Evolutionary conservation across 37 sponge, comb jelly and placozoan species (phyloP).

Genomic region (Eunapius fragilis): DNA sequence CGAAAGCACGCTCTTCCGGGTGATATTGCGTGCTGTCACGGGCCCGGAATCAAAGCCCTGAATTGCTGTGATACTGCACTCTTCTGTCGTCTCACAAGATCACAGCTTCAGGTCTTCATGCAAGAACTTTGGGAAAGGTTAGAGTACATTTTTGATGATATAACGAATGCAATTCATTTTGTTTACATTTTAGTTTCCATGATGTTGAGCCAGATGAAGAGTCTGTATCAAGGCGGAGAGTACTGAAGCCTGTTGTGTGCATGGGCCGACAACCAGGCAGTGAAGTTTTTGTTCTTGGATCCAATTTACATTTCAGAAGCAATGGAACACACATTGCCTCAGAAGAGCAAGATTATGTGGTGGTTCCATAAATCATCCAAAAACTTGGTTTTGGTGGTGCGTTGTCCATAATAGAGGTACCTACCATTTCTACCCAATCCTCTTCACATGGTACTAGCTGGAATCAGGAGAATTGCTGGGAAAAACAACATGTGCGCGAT

Average conservation of each 20-base stretch:
- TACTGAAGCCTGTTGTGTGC: constrained; percentile 22
- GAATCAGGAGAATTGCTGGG: background rate
- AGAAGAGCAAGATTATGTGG: background rate
- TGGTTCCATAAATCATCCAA: background rate
- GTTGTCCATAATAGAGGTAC: background rate
- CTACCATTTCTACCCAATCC: constrained; percentile 12
- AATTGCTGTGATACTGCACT: too few relatives aligned
- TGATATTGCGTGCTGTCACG: too few relatives aligned
- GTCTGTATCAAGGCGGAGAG: background rate
- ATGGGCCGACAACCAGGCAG: constrained; percentile 19
- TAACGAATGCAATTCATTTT: background rate
- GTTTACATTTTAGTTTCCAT: background rate
- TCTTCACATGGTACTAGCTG: background rate
- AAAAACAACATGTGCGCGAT: background rate
- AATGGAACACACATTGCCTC: constrained; percentile 2
- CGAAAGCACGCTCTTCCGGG: too few relatives aligned
- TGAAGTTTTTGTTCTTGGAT: constrained; percentile 14
- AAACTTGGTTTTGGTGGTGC: background rate
- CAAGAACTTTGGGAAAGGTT: constrained; percentile 10
- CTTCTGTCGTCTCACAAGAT: background rate
- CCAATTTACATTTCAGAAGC: constrained; percentile 7
- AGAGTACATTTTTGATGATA: background rate
- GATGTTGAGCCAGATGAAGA: constrained; percentile 8
- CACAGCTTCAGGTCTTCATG: constrained; percentile 12
- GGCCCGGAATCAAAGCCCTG: too few relatives aligned